A percentile compares a stretch with the other conserved stretches of the same genome.
Evolutionary conservation across 2,113 vertebrate species (phyloP).

Genomic region (Microcebus ravelobensis): DNA sequence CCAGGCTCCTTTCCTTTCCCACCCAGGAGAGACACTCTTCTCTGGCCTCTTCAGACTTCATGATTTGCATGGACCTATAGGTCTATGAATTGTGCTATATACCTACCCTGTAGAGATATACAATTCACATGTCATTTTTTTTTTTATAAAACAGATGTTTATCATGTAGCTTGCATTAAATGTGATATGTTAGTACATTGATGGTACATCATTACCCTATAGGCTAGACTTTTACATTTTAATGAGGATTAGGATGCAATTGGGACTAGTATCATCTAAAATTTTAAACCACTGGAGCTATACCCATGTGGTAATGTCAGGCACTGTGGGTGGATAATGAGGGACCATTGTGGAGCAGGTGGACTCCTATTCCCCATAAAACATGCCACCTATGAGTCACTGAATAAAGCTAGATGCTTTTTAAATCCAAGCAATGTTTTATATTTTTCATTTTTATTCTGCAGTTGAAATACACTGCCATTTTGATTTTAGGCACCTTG

Average conservation of each 20-base stretch:
- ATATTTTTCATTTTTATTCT: background rate
- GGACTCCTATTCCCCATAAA: background rate
- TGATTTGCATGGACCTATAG: background rate
- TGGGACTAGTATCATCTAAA: background rate
- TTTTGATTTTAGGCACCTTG: background rate
- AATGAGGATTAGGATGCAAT: background rate
- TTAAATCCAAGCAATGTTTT: background rate
- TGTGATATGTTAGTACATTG: background rate
- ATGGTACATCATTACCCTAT: background rate
- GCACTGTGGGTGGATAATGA: background rate
- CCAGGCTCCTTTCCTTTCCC: background rate
- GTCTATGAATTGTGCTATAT: background rate
- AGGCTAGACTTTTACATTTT: background rate
- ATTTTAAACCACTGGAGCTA: background rate
- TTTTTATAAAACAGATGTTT: background rate
- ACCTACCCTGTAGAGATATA: background rate
- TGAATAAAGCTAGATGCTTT: background rate
- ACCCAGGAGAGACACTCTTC: rapidly evolving
- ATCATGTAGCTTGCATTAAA: background rate
- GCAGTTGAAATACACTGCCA: background rate
- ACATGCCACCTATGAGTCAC: background rate
- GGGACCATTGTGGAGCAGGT: background rate
- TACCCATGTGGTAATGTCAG: background rate
- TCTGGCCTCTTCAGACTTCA: background rate
- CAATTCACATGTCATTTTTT: background rate